A percentile compares a stretch with the other conserved stretches of the same genome.
phyloP scores from a whole-genome alignment of 2,888 invertebrate genomes.

The Lasioglossum marginatum region DNA sequence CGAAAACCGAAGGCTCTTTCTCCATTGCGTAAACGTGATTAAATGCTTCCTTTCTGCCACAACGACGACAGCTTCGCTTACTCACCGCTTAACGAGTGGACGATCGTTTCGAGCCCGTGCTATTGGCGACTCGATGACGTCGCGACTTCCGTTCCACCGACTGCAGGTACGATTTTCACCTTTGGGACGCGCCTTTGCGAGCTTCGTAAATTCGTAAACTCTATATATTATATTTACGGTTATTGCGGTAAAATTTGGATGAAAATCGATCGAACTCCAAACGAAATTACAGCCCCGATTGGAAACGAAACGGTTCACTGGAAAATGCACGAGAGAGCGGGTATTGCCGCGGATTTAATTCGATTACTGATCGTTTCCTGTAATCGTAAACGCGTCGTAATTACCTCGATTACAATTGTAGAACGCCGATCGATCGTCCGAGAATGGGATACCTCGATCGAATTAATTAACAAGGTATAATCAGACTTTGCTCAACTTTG shows the following conservation, averaged over 20 bases:
- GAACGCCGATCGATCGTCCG: neutral
- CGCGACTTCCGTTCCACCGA: slow-evolving; percentile 18
- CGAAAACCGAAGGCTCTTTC: neutral
- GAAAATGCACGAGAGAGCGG: neutral
- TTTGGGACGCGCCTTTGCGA: neutral
- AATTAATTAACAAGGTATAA: slow-evolving; percentile 5
- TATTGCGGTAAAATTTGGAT: too few relatives aligned
- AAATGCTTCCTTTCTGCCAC: slow-evolving; percentile 1
- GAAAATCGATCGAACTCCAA: neutral
- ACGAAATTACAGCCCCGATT: neutral
- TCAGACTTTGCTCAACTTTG: neutral
- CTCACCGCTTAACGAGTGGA: slow-evolving; percentile 11
- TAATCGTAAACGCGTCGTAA: neutral
- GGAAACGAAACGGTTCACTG: neutral
- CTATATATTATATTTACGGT: too few relatives aligned
- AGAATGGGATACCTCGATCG: neutral
- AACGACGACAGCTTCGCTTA: neutral
- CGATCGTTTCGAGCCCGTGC: neutral
- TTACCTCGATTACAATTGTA: neutral
- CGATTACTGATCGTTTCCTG: neutral
- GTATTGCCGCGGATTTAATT: neutral
- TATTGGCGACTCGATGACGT: neutral
- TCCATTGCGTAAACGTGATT: slow-evolving; percentile 25
- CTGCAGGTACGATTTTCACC: neutral
- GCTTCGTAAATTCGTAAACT: neutral